Evolutionary conservation across 2,113 vertebrate species (phyloP).

Genomic region (Noturus placidus): DNA sequence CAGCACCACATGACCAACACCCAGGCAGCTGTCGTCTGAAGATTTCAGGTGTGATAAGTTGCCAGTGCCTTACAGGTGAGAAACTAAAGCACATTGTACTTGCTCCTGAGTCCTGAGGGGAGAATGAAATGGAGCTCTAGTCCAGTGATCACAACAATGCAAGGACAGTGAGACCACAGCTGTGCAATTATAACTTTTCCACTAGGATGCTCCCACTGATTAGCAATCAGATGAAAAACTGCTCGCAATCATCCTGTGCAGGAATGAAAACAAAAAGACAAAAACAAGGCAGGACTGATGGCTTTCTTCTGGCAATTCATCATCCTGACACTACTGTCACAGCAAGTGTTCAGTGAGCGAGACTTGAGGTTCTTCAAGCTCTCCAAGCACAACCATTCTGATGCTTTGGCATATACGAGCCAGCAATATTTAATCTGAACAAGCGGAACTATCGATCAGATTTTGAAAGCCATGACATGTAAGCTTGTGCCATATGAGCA

Average conservation of each 20-base stretch:
- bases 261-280: conserved; percentile 34
- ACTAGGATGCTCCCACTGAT: conserved; percentile 36
- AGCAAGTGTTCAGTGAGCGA: conserved; percentile 9
- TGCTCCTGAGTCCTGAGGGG: conserved; percentile 24
- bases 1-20: not conserved
- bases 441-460: not conserved
- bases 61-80: not conserved
- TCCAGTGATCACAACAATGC: conserved; percentile 47
- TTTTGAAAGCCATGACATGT: not conserved
- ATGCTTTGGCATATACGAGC: not conserved
- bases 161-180: conserved; percentile 40
- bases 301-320: conserved; percentile 35
- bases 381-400: conserved; percentile 6
- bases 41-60: conserved; percentile 19
- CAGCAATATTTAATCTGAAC: not conserved
- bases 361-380: conserved; percentile 29
- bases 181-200: conserved; percentile 50
- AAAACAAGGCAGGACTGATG: conserved; percentile 41
- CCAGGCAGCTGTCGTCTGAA: not conserved
- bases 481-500: not conserved
- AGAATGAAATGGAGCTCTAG: conserved; percentile 40
- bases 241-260: conserved; percentile 16
- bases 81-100: conserved; percentile 37
- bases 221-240: conserved; percentile 26
- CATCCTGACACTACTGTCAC: conserved; percentile 34